A percentile compares a stretch with the other conserved stretches of the same genome.
Conservation (phyloP, 2,888 invertebrate genomes). For the Calliscelio sp. region DNA sequence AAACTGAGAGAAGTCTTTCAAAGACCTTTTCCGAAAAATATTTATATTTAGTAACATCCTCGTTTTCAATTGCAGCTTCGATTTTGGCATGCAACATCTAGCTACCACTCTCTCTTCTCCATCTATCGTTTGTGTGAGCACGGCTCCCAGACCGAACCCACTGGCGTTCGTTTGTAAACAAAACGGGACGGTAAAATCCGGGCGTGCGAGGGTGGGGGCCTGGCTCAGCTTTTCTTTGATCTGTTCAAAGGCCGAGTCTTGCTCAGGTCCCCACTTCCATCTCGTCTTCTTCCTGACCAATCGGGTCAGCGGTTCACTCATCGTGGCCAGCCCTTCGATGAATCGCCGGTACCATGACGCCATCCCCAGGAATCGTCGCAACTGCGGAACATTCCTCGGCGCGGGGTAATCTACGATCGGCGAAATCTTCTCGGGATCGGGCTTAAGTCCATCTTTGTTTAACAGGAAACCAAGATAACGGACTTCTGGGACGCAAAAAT, state of each 20-base stretch:
- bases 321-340: background rate
- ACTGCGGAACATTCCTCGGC: slow-evolving; percentile 43
- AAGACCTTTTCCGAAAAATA: too few relatives aligned
- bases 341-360: slow-evolving; percentile 27
- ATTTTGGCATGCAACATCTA: too few relatives aligned
- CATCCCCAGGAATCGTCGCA: slow-evolving; percentile 77
- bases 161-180: slow-evolving; percentile 16
- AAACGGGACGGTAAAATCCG: slow-evolving; percentile 7
- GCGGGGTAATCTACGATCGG: slow-evolving; percentile 41
- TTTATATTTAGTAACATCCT: too few relatives aligned
- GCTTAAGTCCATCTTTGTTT: slow-evolving; percentile 37
- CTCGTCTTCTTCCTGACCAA: background rate
- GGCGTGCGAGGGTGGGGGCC: background rate
- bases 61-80: too few relatives aligned
- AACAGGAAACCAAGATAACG: slow-evolving; percentile 58
- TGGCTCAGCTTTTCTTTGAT: background rate
- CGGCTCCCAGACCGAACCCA: slow-evolving; percentile 62
- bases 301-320: background rate
- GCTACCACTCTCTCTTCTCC: slow-evolving; percentile 71
- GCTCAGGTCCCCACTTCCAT: slow-evolving; percentile 14
- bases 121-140: slow-evolving; percentile 71
- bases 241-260: background rate
- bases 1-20: too few relatives aligned
- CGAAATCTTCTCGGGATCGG: slow-evolving; percentile 46
- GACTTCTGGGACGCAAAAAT: slow-evolving; percentile 54